Evolutionary conservation across 2,888 invertebrate species (phyloP).

Genomic region (Callosobruchus maculatus): DNA sequence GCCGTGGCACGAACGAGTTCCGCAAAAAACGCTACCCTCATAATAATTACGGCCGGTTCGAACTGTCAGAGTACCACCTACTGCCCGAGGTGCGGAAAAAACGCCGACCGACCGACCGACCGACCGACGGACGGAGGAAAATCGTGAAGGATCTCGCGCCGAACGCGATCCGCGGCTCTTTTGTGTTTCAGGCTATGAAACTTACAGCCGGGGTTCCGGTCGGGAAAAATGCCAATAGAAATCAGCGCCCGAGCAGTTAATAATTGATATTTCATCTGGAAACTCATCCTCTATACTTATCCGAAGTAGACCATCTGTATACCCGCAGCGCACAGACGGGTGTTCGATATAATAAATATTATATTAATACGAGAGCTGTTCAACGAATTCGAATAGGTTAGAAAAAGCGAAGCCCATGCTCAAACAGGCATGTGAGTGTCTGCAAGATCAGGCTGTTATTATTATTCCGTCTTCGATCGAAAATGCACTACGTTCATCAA

Average conservation of each 20-base stretch:
- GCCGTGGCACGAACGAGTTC: not conserved
- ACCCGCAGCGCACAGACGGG: constrained; percentile 14
- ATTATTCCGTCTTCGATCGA: no score
- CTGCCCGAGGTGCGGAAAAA: not conserved
- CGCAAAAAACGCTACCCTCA: not conserved
- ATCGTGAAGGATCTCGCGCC: not conserved
- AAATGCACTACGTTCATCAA: no score
- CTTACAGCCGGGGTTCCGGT: not conserved
- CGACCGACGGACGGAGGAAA: not conserved
- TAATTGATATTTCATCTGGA: constrained; percentile 22
- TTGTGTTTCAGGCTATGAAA: not conserved
- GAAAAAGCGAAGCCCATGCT: no score
- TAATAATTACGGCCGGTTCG: not conserved
- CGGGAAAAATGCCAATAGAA: not conserved
- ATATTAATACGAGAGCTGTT: not conserved
- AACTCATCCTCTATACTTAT: constrained; percentile 24
- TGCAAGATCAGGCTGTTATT: no score
- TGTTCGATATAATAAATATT: not conserved
- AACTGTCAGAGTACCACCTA: not conserved
- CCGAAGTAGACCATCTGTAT: constrained; percentile 25
- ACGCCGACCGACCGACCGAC: no score
- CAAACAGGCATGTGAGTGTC: no score
- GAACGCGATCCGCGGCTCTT: not conserved
- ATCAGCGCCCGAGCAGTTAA: constrained; percentile 3
- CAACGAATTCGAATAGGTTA: no score